Percentiles rank a stretch among this genome's conserved stretches.
Conservation (phyloP, 2,888 invertebrate genomes). For the Ptychoptera contaminata region DNA sequence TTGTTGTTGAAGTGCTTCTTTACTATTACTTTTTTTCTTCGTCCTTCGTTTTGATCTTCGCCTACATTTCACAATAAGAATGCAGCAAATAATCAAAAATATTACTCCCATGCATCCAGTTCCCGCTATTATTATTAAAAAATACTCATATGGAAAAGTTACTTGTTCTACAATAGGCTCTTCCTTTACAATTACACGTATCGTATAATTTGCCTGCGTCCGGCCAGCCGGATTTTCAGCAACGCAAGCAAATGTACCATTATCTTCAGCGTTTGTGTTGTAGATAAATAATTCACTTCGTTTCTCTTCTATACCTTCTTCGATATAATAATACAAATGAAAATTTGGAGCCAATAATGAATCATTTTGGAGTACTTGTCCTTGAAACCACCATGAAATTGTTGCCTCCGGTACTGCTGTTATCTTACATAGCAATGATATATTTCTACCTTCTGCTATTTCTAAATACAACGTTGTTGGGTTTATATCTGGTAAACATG, state of each 20-base stretch:
- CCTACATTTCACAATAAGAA: constrained; percentile 43
- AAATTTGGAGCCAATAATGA: constrained; percentile 48
- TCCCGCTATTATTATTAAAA: constrained; percentile 50
- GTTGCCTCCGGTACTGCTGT: constrained; percentile 68
- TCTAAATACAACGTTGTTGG: constrained; percentile 62
- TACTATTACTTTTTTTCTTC: constrained; percentile 39
- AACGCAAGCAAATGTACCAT: constrained; percentile 72
- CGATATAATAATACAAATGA: constrained; percentile 52
- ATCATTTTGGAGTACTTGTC: constrained; percentile 62
- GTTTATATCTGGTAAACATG: constrained; percentile 65
- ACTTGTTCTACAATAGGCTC: constrained; percentile 52
- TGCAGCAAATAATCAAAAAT: constrained; percentile 45
- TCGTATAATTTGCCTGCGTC: constrained; percentile 64
- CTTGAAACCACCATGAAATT: constrained; percentile 72
- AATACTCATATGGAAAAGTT: constrained; percentile 52
- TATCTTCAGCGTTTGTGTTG: constrained; percentile 61
- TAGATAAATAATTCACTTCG: constrained; percentile 64
- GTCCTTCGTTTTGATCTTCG: constrained; percentile 25
- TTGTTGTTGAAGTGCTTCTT: constrained; percentile 15
- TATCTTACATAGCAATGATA: constrained; percentile 65
- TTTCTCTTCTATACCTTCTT: constrained; percentile 57
- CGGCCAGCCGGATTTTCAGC: constrained; percentile 76
- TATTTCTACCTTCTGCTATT: constrained; percentile 63
- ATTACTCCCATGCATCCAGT: constrained; percentile 46
- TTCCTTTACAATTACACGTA: constrained; percentile 57